phyloP scores from a whole-genome alignment of 1,140 invertebrate genomes.

The Drosophila ercepeae region DNA sequence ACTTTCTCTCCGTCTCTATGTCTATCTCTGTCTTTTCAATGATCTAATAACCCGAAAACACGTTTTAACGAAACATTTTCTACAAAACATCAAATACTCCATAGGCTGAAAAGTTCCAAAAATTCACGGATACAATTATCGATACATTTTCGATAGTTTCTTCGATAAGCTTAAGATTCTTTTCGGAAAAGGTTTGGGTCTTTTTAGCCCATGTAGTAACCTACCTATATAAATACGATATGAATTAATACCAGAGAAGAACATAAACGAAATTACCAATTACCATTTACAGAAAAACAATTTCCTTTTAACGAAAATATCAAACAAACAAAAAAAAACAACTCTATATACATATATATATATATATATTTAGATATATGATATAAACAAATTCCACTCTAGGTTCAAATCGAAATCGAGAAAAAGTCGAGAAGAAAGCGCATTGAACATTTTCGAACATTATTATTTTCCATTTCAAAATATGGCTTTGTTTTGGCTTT shows the following conservation, averaged over 20 bases:
- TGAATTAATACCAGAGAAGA: conserved; percentile 38
- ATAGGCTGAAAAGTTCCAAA: neutral
- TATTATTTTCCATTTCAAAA: conserved; percentile 5
- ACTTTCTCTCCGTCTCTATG: conserved; percentile 48
- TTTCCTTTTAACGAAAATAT: conserved; percentile 37
- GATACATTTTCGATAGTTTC: neutral
- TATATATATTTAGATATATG: conserved; percentile 35
- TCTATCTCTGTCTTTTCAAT: conserved; percentile 49
- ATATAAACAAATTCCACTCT: conserved; percentile 36
- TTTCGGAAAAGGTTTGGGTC: neutral
- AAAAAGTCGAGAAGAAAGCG: neutral
- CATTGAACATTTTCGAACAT: conserved; percentile 20
- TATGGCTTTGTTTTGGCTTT: conserved; percentile 29
- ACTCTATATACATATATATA: conserved; percentile 15
- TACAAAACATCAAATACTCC: conserved; percentile 24
- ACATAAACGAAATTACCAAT: conserved; percentile 37
- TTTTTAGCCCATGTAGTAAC: conserved; percentile 20
- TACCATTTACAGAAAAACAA: conserved; percentile 34
- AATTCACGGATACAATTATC: neutral
- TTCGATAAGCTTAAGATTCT: neutral
- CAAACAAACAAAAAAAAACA: too few species aligned
- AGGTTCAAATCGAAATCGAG: conserved; percentile 8
- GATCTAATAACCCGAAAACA: conserved; percentile 42
- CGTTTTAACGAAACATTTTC: conserved; percentile 70
- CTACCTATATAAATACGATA: conserved; percentile 51